Percentiles rank a stretch among this genome's conserved stretches.
These are phyloP conservation scores for Argyra leucocephala DNA, from an alignment of 2,888 invertebrate species.

Conservation along the genomic window DNA sequence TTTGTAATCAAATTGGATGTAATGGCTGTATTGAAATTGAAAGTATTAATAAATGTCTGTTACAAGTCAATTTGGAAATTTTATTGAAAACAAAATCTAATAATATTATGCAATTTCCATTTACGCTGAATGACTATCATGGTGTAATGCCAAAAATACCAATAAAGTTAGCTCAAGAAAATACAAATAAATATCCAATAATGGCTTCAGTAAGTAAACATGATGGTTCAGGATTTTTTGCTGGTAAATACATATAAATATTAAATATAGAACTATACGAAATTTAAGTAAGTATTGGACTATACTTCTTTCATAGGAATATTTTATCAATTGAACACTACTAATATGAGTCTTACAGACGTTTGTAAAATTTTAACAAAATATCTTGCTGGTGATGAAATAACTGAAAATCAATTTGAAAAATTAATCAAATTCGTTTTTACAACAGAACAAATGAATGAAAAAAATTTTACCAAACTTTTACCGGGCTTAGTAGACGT, in stretches of 20 bases:
- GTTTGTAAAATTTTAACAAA: background rate
- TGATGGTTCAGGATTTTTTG: constrained; percentile 44
- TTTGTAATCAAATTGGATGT: constrained; percentile 34
- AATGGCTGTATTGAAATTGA: constrained; percentile 23
- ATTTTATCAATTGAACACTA: background rate
- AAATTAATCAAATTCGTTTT: constrained; percentile 39
- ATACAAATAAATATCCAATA: constrained; percentile 31
- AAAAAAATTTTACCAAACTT: constrained; percentile 41
- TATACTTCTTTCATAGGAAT: too few species aligned
- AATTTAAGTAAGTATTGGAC: too few species aligned
- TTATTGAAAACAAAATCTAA: constrained; percentile 23
- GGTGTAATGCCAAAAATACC: constrained; percentile 28
- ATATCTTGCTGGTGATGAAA: background rate
- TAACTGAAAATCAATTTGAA: background rate
- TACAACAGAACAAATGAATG: constrained; percentile 33
- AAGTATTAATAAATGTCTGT: constrained; percentile 33
- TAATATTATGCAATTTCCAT: background rate
- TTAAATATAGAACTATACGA: background rate
- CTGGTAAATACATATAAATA: constrained; percentile 32
- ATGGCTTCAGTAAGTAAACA: constrained; percentile 45
- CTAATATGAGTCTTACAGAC: background rate
- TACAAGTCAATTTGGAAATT: constrained; percentile 28
- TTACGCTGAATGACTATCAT: constrained; percentile 26
- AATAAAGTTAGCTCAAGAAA: constrained; percentile 20
- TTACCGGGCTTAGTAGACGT: constrained; percentile 47